These are phyloP conservation scores for Phrynocephalus vlangalii DNA, from an alignment of 2,797 vertebrate genomes.

Conservation along the genomic window DNA sequence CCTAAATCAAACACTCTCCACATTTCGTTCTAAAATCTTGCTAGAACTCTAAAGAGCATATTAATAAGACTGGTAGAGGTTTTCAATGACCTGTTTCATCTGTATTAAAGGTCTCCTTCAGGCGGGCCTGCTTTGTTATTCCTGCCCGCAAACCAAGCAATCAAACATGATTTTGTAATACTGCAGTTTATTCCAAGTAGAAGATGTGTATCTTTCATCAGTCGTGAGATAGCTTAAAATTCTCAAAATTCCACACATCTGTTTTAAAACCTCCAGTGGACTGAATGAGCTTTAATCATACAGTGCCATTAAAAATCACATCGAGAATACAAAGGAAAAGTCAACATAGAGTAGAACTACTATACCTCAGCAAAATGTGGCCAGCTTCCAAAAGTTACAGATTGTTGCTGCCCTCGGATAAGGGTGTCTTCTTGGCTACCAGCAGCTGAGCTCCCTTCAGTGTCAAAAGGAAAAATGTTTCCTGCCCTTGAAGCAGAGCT, in stretches of 20 bases:
- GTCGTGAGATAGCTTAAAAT: background rate
- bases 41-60: constrained; percentile 17
- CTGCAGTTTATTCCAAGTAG: constrained; percentile 55
- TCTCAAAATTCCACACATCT: constrained; percentile 31
- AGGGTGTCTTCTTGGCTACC: constrained; percentile 74
- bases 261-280: constrained; percentile 48
- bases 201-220: constrained; percentile 40
- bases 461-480: constrained; percentile 74
- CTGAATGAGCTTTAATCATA: constrained; percentile 44
- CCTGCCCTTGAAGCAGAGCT: constrained; percentile 67
- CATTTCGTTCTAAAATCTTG: background rate
- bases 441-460: constrained; percentile 79
- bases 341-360: constrained; percentile 69
- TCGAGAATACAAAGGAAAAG: constrained; percentile 45
- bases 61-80: constrained; percentile 8
- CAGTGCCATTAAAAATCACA: constrained; percentile 56
- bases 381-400: constrained; percentile 71
- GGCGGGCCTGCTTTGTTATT: constrained; percentile 59
- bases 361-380: constrained; percentile 77
- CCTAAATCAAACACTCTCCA: background rate
- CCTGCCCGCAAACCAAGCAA: constrained; percentile 54
- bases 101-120: constrained; percentile 55
- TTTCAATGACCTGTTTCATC: constrained; percentile 47
- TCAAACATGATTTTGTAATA: constrained; percentile 45
- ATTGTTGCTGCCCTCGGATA: constrained; percentile 72